A percentile compares a stretch with the other conserved stretches of the same genome.
phyloP scores from a whole-genome alignment of 2,797 vertebrate genomes.

The Iguana delicatissima region DNA sequence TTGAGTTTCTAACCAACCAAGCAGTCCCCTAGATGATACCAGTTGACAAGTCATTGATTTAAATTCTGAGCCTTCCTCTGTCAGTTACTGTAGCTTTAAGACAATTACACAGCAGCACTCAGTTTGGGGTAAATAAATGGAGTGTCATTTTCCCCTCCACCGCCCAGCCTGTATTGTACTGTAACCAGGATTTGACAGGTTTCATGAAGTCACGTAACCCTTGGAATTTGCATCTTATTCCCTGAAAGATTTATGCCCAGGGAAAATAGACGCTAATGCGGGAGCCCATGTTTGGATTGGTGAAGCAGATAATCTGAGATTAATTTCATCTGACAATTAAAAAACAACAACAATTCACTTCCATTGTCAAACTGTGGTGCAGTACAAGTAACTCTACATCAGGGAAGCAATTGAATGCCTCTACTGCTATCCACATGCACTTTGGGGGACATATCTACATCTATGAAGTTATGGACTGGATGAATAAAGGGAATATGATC shows the following conservation, averaged over 20 bases:
- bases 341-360: constrained; percentile 70
- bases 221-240: constrained; percentile 74
- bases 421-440: constrained; percentile 5
- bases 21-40: neutral
- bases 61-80: constrained; percentile 37
- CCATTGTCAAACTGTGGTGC: constrained; percentile 59
- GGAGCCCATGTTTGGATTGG: constrained; percentile 69
- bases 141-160: constrained; percentile 58
- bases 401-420: constrained; percentile 50
- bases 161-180: constrained; percentile 53
- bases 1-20: constrained; percentile 33
- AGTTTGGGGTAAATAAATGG: constrained; percentile 62
- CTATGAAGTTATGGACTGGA: neutral
- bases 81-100: constrained; percentile 47
- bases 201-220: constrained; percentile 44
- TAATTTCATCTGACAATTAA: constrained; percentile 75
- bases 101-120: constrained; percentile 52
- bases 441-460: constrained; percentile 18
- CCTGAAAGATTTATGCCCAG: constrained; percentile 70
- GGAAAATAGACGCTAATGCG: constrained; percentile 71
- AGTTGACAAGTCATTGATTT: neutral
- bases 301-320: constrained; percentile 80
- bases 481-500: neutral
- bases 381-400: constrained; percentile 50
- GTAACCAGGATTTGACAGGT: constrained; percentile 63